These are phyloP conservation scores for Cheumatopsyche charites DNA, from an alignment of 1,140 invertebrate genomes.

Conservation along the genomic window DNA sequence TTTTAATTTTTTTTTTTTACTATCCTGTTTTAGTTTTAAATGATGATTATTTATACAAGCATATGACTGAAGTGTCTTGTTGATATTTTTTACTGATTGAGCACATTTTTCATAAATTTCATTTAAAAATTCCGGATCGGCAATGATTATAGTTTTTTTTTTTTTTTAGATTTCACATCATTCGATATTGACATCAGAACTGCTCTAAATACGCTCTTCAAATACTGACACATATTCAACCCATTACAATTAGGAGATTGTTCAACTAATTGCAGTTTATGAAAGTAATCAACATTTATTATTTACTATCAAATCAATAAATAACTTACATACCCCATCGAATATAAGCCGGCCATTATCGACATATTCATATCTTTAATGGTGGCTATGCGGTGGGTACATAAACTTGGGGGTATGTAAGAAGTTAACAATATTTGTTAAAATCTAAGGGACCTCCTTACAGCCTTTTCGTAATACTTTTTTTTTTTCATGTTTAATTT, in stretches of 20 bases:
- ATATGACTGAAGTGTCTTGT: slow-evolving; percentile 32
- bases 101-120: too few relatives aligned
- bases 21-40: not conserved
- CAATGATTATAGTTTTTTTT: too few relatives aligned
- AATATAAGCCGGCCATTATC: slow-evolving; percentile 29
- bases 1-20: too few relatives aligned
- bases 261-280: too few relatives aligned
- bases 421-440: not conserved
- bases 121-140: too few relatives aligned
- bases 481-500: not conserved
- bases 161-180: too few relatives aligned
- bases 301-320: not conserved
- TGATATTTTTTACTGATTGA: slow-evolving; percentile 8
- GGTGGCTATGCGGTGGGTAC: slow-evolving; percentile 35
- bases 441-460: slow-evolving; percentile 25
- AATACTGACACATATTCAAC: too few relatives aligned
- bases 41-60: slow-evolving; percentile 33
- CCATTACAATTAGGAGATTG: too few relatives aligned
- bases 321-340: slow-evolving; percentile 27
- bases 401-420: slow-evolving; percentile 19
- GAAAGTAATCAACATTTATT: not conserved
- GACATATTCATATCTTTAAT: not conserved
- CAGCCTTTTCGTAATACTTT: not conserved
- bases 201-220: too few relatives aligned
- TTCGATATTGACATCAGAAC: too few relatives aligned